Conservation (phyloP, 2,797 vertebrate species). For the Lophius americanus region DNA sequence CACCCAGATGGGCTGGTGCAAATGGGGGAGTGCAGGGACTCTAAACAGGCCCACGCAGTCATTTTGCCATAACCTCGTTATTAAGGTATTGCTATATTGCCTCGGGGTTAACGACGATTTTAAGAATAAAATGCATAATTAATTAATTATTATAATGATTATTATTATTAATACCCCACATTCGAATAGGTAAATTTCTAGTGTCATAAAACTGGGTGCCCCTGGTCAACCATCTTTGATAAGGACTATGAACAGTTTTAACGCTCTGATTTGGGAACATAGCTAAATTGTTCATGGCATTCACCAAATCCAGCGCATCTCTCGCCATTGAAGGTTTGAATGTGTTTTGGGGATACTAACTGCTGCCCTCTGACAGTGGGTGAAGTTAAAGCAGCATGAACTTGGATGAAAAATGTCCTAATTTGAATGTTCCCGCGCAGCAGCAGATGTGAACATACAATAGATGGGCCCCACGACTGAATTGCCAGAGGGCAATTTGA, state of each 20-base stretch:
- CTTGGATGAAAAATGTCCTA: slow-evolving; percentile 22
- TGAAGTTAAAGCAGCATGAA: slow-evolving; percentile 9
- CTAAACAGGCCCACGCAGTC: neutral
- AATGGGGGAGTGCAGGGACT: slow-evolving; percentile 30
- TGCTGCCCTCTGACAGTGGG: neutral
- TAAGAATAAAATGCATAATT: neutral
- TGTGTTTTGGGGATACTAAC: neutral
- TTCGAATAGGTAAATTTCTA: no score
- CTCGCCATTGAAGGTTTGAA: neutral
- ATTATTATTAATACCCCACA: neutral
- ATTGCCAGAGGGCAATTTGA: slow-evolving; percentile 79
- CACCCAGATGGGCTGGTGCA: slow-evolving; percentile 43
- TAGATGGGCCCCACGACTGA: slow-evolving; percentile 59
- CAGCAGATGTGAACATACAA: slow-evolving; percentile 81
- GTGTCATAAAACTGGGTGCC: neutral
- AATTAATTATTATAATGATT: neutral
- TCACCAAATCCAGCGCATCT: accelerated
- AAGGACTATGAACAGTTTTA: neutral
- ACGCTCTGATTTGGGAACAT: neutral
- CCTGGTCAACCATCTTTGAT: neutral
- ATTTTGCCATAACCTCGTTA: neutral
- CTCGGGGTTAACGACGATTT: neutral
- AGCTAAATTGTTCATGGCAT: neutral
- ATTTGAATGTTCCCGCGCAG: slow-evolving; percentile 72
- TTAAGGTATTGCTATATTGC: neutral